A percentile compares a stretch with the other conserved stretches of the same genome.
phyloP scores from a whole-genome alignment of 2,113 vertebrate genomes.

The Motacilla alba region DNA sequence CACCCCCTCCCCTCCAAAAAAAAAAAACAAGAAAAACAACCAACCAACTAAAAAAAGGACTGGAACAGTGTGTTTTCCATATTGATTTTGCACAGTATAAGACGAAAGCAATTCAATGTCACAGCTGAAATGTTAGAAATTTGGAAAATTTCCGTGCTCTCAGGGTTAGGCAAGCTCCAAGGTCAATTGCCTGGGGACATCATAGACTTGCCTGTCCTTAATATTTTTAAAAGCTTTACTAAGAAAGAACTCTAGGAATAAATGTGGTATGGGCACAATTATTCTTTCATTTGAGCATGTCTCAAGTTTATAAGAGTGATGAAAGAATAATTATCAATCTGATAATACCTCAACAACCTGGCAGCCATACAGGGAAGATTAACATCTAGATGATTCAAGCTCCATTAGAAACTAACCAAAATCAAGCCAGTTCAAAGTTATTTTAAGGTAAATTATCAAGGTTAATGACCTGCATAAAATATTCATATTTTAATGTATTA shows the following conservation, averaged over 20 bases:
- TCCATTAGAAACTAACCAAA: slow-evolving; percentile 35
- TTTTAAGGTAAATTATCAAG: slow-evolving; percentile 44
- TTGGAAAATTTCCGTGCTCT: rapidly evolving
- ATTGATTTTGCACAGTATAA: neutral
- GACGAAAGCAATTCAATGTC: neutral
- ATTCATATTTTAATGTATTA: slow-evolving; percentile 31
- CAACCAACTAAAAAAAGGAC: neutral
- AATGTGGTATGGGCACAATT: neutral
- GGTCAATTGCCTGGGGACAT: neutral
- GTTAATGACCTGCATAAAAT: slow-evolving; percentile 42
- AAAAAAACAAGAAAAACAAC: too few species aligned
- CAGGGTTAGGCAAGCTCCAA: neutral
- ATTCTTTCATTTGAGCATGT: neutral
- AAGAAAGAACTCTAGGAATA: neutral
- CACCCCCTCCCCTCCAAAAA: too few species aligned
- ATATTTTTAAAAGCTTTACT: neutral
- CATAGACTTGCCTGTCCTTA: neutral
- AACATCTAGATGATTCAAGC: neutral
- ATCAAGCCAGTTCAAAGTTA: slow-evolving; percentile 26
- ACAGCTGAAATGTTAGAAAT: neutral
- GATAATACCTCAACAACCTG: neutral
- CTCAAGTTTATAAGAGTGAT: neutral
- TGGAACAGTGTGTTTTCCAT: neutral
- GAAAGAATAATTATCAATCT: neutral
- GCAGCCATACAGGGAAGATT: neutral